These are phyloP conservation scores for Actinia equina DNA, from an alignment of 64 coral and sea anemone species.

Conservation along the genomic window DNA sequence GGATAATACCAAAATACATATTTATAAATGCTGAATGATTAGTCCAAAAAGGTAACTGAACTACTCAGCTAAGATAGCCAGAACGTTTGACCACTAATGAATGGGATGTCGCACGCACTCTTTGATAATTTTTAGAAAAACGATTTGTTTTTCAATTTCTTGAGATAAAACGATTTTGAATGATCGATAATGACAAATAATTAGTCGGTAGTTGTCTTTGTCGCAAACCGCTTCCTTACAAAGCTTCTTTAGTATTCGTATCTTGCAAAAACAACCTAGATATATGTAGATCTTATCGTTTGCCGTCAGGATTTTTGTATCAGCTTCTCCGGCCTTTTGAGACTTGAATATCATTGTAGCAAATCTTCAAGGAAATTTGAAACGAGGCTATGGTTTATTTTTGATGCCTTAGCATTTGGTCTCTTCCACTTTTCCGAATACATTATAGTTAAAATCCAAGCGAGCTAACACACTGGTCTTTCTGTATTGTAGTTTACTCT, in stretches of 20 bases:
- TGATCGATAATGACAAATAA: background rate
- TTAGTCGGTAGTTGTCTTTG: background rate
- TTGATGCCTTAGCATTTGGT: background rate
- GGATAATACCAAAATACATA: background rate
- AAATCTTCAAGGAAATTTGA: background rate
- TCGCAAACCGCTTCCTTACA: background rate
- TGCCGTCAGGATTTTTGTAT: background rate
- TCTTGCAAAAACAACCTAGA: background rate
- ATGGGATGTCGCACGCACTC: background rate
- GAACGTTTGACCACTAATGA: background rate
- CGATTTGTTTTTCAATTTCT: background rate
- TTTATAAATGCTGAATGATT: background rate
- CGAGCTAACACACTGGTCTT: background rate
- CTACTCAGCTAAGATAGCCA: no score
- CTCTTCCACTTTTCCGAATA: background rate
- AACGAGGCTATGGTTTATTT: background rate
- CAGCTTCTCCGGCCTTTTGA: background rate
- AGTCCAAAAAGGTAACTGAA: background rate
- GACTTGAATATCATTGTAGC: background rate
- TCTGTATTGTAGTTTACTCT: no score
- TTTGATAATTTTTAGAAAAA: background rate
- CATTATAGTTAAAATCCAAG: background rate
- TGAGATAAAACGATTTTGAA: background rate
- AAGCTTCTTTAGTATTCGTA: background rate
- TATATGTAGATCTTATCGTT: background rate